phyloP scores from a whole-genome alignment of 2,888 invertebrate genomes.

The Cheilosia variabilis region DNA sequence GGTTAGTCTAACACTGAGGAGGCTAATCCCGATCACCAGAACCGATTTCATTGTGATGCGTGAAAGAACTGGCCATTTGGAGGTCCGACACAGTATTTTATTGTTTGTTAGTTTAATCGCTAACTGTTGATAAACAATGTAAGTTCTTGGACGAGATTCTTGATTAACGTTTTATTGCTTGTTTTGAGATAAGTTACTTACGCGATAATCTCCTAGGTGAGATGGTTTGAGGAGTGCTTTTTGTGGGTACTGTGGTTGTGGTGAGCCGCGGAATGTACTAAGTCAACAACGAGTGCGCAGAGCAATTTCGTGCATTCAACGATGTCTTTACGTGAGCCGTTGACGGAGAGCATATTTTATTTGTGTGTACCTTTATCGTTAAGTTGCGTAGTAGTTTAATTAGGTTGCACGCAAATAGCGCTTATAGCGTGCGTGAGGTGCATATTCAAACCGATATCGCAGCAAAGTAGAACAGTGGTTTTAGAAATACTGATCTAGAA shows the following conservation, averaged over 20 bases:
- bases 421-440: no score
- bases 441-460: no score
- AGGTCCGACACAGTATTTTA: background rate
- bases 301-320: no score
- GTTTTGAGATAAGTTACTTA: background rate
- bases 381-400: no score
- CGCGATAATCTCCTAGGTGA: background rate
- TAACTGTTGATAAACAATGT: slow-evolving; percentile 1
- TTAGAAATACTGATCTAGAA: no score
- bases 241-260: background rate
- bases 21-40: background rate
- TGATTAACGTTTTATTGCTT: background rate
- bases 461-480: no score
- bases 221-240: background rate
- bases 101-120: background rate
- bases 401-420: no score
- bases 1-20: background rate
- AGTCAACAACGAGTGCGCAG: no score
- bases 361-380: no score
- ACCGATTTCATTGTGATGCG: slow-evolving; percentile 11
- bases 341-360: no score
- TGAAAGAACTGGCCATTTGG: background rate
- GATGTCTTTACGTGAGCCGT: no score
- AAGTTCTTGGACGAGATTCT: background rate
- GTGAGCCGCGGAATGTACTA: background rate